Base-by-base conservation (phyloP, 2,888 invertebrate species). In the Drosophila hamatofila region DNA sequence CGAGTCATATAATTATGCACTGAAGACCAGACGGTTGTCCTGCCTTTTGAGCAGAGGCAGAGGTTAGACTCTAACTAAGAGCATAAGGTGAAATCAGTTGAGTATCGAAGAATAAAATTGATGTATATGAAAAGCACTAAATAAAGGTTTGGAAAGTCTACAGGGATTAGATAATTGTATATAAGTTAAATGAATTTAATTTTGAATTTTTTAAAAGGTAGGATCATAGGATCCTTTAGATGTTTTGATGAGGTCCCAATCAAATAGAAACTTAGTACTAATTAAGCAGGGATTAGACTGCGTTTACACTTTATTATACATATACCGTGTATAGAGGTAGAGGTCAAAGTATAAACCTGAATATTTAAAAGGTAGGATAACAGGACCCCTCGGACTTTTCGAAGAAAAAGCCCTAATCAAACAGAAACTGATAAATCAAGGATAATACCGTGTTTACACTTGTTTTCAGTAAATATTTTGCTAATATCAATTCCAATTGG, bases 1-100 rank as follows among this genome's bases (percentile, higher is more conserved):
- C 51, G 33, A 35, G 51, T n/a, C 14, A 18, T 27, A 18, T 48
- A 27, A 48, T 48, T 48, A 21, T 30, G 49, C 49, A 49, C 8
- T 11, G 27, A 12, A 9, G 25, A 8, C 16, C 46, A 25, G 27
- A n/a, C 27, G n/a, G 2, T 8, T 23, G 23, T 23, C 21, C 23
- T 2, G 18, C n/a, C 9, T 18, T 14, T 21, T 6, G 21, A 12
- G 14, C 1, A 14, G 23, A 14, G 41, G 11, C 21, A 21, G 23
- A 46, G 25, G 16, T n/a, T 9, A n/a, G 9, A 25, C 23, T 23
- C 16, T 14, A 21, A 14, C 14, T 44, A 7, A 2, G 3, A 16
- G 8, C 16, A 16, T 44, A 23, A 16, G 4, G 8, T 44, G 1
- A 21, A 21, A 12, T 21, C 12, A 42, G 12, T 21, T 42, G 21